Evolutionary conservation across 2,113 vertebrate genomes (phyloP).

Genomic region (Ptilorrhoa leucosticta): DNA sequence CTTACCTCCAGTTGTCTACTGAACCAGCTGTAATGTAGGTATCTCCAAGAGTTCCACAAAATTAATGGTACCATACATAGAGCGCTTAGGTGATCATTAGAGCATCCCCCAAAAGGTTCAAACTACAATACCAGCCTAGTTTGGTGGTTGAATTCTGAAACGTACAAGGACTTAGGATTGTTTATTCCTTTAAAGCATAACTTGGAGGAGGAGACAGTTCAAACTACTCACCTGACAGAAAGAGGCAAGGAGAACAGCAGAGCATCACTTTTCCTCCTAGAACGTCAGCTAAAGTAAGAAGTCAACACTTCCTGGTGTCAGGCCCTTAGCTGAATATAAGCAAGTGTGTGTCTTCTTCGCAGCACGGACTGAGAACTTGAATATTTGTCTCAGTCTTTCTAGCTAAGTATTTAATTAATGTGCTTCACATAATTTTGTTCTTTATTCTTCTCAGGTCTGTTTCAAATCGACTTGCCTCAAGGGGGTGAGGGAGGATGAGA

Average conservation of each 20-base stretch:
- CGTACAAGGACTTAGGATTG: not conserved
- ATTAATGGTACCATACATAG: not conserved
- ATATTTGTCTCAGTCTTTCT: not conserved
- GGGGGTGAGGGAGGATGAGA: not conserved
- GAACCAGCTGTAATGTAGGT: not conserved
- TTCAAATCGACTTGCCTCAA: not conserved
- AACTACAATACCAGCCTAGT: not conserved
- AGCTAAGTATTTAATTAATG: not conserved
- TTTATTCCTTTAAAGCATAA: not conserved
- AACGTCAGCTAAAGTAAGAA: not conserved
- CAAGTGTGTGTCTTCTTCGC: not conserved
- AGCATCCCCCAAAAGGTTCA: not conserved
- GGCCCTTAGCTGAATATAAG: not conserved
- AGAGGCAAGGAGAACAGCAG: not conserved
- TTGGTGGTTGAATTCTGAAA: not conserved
- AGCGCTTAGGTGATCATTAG: not conserved
- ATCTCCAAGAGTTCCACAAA: not conserved
- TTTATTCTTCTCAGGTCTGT: not conserved
- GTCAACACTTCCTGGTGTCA: not conserved
- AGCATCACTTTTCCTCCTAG: not conserved
- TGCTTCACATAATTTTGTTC: not conserved
- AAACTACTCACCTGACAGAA: not conserved
- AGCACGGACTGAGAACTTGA: not conserved
- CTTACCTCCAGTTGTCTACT: not conserved
- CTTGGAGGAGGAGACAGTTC: not conserved